Evolutionary conservation across 64 coral and sea anemone genomes (phyloP), one percentile per base, ranked within the genome.

Genomic region (Catalaphyllia jardinei): DNA sequence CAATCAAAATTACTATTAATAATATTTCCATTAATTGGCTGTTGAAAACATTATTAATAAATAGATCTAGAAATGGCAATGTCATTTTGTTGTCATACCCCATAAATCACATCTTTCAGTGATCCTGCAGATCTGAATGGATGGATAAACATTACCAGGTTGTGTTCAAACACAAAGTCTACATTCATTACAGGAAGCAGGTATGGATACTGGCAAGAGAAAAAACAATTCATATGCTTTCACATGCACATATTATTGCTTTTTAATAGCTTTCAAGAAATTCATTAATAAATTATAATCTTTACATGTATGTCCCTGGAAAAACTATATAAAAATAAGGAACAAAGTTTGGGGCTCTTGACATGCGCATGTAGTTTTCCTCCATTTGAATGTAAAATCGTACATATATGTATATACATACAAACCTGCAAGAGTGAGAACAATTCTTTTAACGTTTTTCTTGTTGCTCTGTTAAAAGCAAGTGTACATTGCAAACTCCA

Each of bases 391-490:
- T 35, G 22, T 24, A 69, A 4, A 46, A 5, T 46, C 10, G 6
- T 27, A 3, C 3, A 35, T 35, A 35, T 3, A 35, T 35, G 33
- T 35, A 35, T n/a, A n/a, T n/a, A 35, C 33, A 25, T 46, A 71
- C 81, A 71, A 50, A 93, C 94, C 87, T 96, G 80, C 73, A 96
- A 82, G 65, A 90, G 59, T 20, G 87, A 52, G 59, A 89, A 93
- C 14, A 96, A 55, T 35, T 93, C 94, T 71, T 75, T 75, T 39
- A 96, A 90, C 7, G 80, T 93, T 89, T 89, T 96, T 62, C 78
- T 96, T 55, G 94, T 96, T 16, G 60, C n/a, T 72, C 86, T 96
- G 83, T 52, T 96, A 33, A 90, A 96, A 27, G 87, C 49, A 74
- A 96, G 67, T 22, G 86, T 57, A 78, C 80, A 93, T 14, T 93